Percentiles rank a stretch among this genome's conserved stretches.
phyloP scores from a whole-genome alignment of 2,888 invertebrate species.

The Tenodera sinensis region DNA sequence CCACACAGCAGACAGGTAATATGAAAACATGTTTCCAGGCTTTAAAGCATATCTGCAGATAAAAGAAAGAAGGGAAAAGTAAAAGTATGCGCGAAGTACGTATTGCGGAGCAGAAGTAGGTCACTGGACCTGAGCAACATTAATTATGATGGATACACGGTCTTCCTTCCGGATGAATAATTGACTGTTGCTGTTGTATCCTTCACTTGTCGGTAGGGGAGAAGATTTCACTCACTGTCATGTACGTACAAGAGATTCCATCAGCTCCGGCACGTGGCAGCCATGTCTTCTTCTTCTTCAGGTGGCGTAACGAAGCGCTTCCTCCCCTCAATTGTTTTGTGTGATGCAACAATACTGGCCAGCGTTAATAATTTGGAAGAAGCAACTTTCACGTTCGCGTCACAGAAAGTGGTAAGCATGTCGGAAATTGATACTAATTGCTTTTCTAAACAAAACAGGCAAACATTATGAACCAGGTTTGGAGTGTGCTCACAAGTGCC shows the following conservation, averaged over 20 bases:
- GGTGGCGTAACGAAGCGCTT: background rate
- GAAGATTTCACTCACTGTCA: background rate
- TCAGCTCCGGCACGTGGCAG: background rate
- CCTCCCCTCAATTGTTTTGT: background rate
- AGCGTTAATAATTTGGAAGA: background rate
- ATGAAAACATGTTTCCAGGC: background rate
- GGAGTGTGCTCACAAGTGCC: too few relatives aligned
- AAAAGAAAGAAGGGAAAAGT: too few relatives aligned
- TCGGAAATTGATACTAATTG: background rate
- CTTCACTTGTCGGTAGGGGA: background rate
- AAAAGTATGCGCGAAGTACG: background rate
- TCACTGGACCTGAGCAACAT: background rate
- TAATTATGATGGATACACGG: background rate
- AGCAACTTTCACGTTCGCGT: background rate
- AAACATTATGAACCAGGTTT: too few relatives aligned
- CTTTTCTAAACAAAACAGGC: too few relatives aligned
- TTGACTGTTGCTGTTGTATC: background rate
- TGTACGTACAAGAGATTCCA: background rate
- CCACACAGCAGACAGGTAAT: too few relatives aligned
- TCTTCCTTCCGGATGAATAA: background rate
- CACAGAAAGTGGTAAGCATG: background rate
- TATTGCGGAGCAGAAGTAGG: background rate
- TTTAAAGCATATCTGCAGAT: background rate
- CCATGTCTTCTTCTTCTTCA: background rate
- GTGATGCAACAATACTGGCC: background rate